phyloP scores from a whole-genome alignment of 2,888 invertebrate species.

The Hypselothyrea guttata region DNA sequence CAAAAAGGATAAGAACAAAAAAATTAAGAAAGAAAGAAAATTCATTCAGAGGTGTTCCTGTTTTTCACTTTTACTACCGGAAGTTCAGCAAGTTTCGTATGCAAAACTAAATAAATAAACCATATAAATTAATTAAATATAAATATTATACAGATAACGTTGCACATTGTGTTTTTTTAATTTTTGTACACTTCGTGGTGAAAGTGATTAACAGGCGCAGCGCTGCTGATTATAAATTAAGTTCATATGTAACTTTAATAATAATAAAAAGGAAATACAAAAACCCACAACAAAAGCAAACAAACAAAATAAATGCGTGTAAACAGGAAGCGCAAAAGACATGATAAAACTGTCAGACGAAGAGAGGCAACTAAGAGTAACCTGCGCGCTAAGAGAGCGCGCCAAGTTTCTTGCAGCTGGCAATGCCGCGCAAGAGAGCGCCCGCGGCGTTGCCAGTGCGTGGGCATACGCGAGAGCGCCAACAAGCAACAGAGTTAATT shows the following conservation, averaged over 20 bases:
- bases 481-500: conserved; percentile 45
- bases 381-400: background rate
- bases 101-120: conserved; percentile 1
- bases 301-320: conserved; percentile 25
- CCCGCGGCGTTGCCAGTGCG: conserved; percentile 31
- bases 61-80: conserved; percentile 41
- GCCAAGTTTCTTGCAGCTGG: conserved; percentile 18
- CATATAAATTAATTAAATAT: no score
- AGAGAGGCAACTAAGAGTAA: conserved; percentile 46
- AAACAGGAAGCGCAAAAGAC: conserved; percentile 32
- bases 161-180: conserved; percentile 20
- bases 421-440: conserved; percentile 32
- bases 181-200: conserved; percentile 36
- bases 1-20: conserved; percentile 35
- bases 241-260: conserved; percentile 76
- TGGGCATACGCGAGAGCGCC: conserved; percentile 48
- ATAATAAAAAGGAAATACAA: conserved; percentile 64
- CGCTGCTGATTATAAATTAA: conserved; percentile 61
- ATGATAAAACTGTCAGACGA: conserved; percentile 36
- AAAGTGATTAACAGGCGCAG: conserved; percentile 45
- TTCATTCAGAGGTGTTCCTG: conserved; percentile 56
- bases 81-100: conserved; percentile 43
- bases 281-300: conserved; percentile 27
- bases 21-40: conserved; percentile 34
- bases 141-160: conserved; percentile 8